phyloP scores from a whole-genome alignment of 2,113 vertebrate genomes.

The Alouatta palliata region DNA sequence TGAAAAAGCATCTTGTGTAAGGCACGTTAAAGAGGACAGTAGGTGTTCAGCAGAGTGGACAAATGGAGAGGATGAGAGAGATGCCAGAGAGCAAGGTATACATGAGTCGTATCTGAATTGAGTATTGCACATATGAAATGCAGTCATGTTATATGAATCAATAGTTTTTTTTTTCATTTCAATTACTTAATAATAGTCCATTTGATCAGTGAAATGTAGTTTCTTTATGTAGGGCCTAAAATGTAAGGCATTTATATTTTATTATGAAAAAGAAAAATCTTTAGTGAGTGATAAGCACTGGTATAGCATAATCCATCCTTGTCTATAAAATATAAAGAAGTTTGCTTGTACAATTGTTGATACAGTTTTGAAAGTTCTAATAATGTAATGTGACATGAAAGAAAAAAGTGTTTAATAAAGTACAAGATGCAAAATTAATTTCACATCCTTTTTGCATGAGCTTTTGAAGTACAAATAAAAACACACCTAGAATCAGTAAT shows the following conservation, averaged over 20 bases:
- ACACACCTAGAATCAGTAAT: not conserved
- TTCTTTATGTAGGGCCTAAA: not conserved
- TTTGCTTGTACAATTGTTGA: not conserved
- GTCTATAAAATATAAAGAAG: not conserved
- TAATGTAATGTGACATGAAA: not conserved
- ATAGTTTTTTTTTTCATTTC: not conserved
- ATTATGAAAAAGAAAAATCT: not conserved
- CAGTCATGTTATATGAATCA: not conserved
- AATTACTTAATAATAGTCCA: not conserved
- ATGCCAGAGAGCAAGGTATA: not conserved
- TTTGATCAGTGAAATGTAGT: not conserved
- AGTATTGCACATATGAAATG: not conserved
- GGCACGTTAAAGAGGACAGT: not conserved
- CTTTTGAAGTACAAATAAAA: not conserved
- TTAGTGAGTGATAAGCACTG: not conserved
- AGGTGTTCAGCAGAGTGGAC: not conserved
- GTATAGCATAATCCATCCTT: not conserved
- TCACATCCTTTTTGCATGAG: not conserved
- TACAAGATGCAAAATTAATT: not conserved
- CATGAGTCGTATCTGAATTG: not conserved
- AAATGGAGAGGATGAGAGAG: not conserved
- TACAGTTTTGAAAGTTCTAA: not conserved
- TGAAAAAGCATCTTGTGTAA: not conserved
- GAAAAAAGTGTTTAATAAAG: not conserved
- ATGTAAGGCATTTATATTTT: not conserved